Percentiles rank a stretch among this genome's conserved stretches.
phyloP scores from a whole-genome alignment of 1,140 invertebrate species.

The Dysdera silvatica region DNA sequence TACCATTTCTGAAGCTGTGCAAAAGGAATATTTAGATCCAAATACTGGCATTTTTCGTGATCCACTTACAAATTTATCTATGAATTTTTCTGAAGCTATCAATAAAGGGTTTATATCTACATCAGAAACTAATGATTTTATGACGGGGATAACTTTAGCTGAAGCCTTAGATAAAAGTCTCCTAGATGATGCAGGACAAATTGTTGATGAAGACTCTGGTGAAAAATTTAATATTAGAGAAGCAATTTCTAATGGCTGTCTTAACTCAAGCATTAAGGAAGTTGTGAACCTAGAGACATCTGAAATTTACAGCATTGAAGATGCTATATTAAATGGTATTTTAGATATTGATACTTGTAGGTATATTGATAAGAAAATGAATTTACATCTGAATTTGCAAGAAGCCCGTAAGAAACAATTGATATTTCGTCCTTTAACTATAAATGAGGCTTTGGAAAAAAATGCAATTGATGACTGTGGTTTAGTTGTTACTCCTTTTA shows the following conservation, averaged over 20 bases:
- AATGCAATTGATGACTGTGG: slow-evolving; percentile 68
- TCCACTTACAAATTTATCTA: slow-evolving; percentile 46
- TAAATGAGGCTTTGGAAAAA: slow-evolving; percentile 76
- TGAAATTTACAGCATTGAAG: slow-evolving; percentile 65
- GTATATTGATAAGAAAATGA: slow-evolving; percentile 62
- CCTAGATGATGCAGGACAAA: slow-evolving; percentile 62
- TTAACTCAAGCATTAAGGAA: slow-evolving; percentile 67
- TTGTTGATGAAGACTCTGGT: slow-evolving; percentile 72
- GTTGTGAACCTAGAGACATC: slow-evolving; percentile 69
- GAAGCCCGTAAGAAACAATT: slow-evolving; percentile 69
- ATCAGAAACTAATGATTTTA: slow-evolving; percentile 44
- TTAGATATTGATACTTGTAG: slow-evolving; percentile 68
- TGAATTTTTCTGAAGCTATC: slow-evolving; percentile 49
- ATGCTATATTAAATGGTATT: slow-evolving; percentile 66
- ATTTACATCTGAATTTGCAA: slow-evolving; percentile 64
- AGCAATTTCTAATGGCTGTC: slow-evolving; percentile 63
- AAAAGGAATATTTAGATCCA: slow-evolving; percentile 60
- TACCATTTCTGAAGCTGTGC: slow-evolving; percentile 66
- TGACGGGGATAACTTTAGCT: slow-evolving; percentile 56
- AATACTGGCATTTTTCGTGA: slow-evolving; percentile 64
- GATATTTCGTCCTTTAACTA: slow-evolving; percentile 77
- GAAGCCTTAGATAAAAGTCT: slow-evolving; percentile 73
- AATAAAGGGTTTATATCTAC: slow-evolving; percentile 41
- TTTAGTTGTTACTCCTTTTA: slow-evolving; percentile 68
- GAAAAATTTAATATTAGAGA: slow-evolving; percentile 69